A percentile compares a stretch with the other conserved stretches of the same genome.
Conservation (phyloP, 2,888 invertebrate species). For the Pharmacophagus antenor region DNA sequence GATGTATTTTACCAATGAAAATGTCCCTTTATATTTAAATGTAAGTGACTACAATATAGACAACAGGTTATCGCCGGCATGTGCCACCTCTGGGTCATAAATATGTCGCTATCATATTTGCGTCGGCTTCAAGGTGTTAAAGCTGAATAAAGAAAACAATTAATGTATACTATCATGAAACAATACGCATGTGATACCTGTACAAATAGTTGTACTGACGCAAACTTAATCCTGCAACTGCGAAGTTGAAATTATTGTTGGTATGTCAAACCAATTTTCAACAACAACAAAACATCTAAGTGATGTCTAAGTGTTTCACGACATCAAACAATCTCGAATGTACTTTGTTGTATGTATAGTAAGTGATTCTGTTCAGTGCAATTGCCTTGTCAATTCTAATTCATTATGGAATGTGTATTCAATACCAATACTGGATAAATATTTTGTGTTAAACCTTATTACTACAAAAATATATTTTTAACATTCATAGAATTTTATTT, state of each 20-base stretch:
- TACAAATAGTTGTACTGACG: not conserved
- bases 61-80: too few relatives aligned
- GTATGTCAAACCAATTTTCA: conserved; percentile 6
- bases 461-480: too few relatives aligned
- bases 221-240: not conserved
- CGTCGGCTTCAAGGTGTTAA: too few relatives aligned
- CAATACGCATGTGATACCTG: not conserved
- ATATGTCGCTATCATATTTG: too few relatives aligned
- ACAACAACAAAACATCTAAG: conserved; percentile 7
- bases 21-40: too few relatives aligned
- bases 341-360: not conserved
- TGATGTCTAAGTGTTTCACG: not conserved
- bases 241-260: conserved; percentile 3
- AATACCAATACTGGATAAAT: not conserved
- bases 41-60: too few relatives aligned
- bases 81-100: too few relatives aligned
- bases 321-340: not conserved
- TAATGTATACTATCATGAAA: not conserved
- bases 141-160: not conserved
- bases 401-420: not conserved
- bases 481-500: too few relatives aligned
- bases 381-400: not conserved
- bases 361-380: not conserved
- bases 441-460: too few relatives aligned
- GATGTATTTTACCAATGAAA: not conserved